Percentiles rank a stretch among this genome's conserved stretches.
These are phyloP conservation scores for Eira barbara DNA, from an alignment of 2,113 vertebrate species.

Conservation along the genomic window DNA sequence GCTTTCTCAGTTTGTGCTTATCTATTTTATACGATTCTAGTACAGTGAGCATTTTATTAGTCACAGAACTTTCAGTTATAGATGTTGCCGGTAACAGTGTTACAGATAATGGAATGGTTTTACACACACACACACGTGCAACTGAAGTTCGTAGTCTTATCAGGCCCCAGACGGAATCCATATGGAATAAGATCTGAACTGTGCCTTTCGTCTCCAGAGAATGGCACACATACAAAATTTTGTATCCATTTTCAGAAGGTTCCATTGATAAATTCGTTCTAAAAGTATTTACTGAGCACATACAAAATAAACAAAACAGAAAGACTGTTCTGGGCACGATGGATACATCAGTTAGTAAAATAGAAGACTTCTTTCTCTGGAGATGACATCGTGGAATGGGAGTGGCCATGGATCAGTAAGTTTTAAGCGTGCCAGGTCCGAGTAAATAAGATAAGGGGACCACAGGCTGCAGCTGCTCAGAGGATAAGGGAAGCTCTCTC, in stretches of 20 bases:
- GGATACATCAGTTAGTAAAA: not conserved
- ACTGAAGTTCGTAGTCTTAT: not conserved
- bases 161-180: not conserved
- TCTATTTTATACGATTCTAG: not conserved
- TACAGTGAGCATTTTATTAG: not conserved
- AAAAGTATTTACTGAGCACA: not conserved
- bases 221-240: not conserved
- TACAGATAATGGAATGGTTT: not conserved
- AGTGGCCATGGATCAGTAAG: not conserved
- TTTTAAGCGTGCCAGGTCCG: not conserved
- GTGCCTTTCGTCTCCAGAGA: not conserved
- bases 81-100: not conserved
- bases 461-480: not conserved
- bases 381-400: not conserved
- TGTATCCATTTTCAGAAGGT: not conserved
- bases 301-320: not conserved
- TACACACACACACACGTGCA: not conserved
- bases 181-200: not conserved
- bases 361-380: not conserved
- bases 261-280: not conserved
- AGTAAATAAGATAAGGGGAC: not conserved
- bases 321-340: not conserved
- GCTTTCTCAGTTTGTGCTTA: not conserved
- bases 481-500: constrained; percentile 1
- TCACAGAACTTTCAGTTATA: not conserved